Conservation (phyloP, 2,113 vertebrate species). For the Pantherophis guttatus region DNA sequence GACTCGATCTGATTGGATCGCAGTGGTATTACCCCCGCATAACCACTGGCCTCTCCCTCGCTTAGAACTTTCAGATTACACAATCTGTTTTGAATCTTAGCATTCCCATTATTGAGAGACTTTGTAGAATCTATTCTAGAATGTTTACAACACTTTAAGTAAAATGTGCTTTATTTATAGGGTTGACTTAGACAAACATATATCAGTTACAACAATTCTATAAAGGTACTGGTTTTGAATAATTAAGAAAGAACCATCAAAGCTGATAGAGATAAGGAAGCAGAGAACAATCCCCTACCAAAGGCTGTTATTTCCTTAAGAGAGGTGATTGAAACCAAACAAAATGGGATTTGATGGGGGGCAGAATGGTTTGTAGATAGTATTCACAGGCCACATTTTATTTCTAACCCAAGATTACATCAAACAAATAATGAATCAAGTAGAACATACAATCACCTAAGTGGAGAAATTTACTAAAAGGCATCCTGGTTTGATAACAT, state of each 20-base stretch:
- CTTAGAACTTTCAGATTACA: background rate
- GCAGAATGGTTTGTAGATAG: background rate
- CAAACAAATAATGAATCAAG: background rate
- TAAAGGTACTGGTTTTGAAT: background rate
- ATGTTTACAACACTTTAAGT: background rate
- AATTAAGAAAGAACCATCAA: background rate
- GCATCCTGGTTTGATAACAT: background rate
- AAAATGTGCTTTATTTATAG: background rate
- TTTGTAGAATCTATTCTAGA: background rate
- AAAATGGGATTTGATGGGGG: background rate
- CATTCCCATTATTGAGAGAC: background rate
- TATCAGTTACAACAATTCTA: background rate
- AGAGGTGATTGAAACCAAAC: background rate
- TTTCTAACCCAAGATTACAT: background rate
- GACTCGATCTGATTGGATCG: no score
- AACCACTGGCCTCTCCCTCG: no score
- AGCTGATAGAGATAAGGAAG: background rate
- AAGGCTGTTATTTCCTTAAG: background rate
- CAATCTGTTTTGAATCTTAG: background rate
- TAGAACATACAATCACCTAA: background rate
- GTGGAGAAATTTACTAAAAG: background rate
- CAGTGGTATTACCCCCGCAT: no score
- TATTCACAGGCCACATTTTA: background rate
- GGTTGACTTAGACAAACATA: background rate
- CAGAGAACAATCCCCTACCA: background rate